Percentiles rank a stretch among this genome's conserved stretches.
Conservation (phyloP, 2,797 vertebrate species). For the Lates japonicus region DNA sequence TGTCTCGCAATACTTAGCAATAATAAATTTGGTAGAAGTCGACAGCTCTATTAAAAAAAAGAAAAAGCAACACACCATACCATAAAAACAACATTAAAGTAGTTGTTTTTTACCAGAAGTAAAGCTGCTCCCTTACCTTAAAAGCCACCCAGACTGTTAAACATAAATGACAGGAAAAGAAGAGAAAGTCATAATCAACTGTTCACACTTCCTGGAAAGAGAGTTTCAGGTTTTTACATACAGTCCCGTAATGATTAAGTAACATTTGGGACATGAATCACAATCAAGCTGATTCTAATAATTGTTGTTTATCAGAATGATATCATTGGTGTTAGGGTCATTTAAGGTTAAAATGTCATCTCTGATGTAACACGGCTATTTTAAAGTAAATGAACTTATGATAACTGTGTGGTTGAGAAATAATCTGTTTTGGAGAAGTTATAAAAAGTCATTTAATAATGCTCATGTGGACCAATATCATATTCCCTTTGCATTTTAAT, state of each 20-base stretch:
- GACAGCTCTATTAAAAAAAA: neutral
- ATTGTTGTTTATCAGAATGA: neutral
- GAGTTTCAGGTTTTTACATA: neutral
- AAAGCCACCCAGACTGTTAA: neutral
- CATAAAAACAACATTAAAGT: neutral
- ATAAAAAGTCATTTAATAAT: slow-evolving; percentile 18
- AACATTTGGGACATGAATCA: neutral
- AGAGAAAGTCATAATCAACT: neutral
- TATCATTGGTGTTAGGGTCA: neutral
- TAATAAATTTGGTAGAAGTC: neutral
- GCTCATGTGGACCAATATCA: neutral
- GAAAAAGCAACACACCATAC: neutral
- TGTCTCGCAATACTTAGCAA: neutral
- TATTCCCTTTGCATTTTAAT: slow-evolving; percentile 5
- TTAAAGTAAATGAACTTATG: slow-evolving; percentile 40
- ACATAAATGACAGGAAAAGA: neutral
- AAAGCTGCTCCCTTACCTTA: neutral
- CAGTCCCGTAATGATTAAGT: neutral
- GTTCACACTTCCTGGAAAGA: slow-evolving; percentile 6
- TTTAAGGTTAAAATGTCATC: slow-evolving; percentile 38
- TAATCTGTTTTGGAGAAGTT: slow-evolving; percentile 54
- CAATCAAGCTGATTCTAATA: neutral
- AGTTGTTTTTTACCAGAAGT: neutral
- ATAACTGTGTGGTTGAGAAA: slow-evolving; percentile 45
- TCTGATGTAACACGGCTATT: slow-evolving; percentile 36